Evolutionary conservation across 2,797 vertebrate genomes (phyloP), one percentile per base, ranked within the genome.

Genomic region (Semaprochilodus insignis): DNA sequence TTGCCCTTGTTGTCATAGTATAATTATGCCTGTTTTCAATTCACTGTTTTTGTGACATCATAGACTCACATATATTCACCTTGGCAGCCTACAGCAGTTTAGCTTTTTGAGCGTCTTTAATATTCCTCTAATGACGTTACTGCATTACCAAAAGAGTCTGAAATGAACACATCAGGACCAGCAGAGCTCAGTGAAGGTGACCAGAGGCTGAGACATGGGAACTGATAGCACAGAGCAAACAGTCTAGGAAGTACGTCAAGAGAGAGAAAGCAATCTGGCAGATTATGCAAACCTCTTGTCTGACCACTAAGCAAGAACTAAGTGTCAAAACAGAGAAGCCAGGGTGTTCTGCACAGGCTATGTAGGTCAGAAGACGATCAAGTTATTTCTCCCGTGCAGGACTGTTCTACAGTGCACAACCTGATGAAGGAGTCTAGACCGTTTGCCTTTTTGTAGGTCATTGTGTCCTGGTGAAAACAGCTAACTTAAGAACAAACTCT

Each of bases 221-320:
- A 83, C 62, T 54, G 36, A 62, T 48, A 60, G 44, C 54, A 14
- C 52, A 79, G 74, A 76, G 27, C 66, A 79, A 76, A 82, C 79
- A 60, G 54, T 21, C 40, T 40, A 78, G 77, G 44, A 85, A 79
- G 74, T 85, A 55, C 16, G 40, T 85, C 81, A 77, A 34, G 73
- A 52, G 78, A 83, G 59, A 78, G 73, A 65, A 82, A 73, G 80
- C 67, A 54, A 27, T 73, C 63, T 77, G 25, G 65, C 62, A 66
- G 77, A 77, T 81, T 85, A 75, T 77, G 75, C 63, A 84, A 81
- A 76, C 73, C 19, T 63, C 76, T 74, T 31, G 62, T 80, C 77
- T 83, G 76, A 69, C 66, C 59, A 62, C 59, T 63, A 66, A 83
- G 44, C 25, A 75, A 77, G 55, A 69, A 11, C 60, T 54, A 57